Evolutionary conservation across 2,888 invertebrate genomes (phyloP).

Genomic region (Archips crataeganus): DNA sequence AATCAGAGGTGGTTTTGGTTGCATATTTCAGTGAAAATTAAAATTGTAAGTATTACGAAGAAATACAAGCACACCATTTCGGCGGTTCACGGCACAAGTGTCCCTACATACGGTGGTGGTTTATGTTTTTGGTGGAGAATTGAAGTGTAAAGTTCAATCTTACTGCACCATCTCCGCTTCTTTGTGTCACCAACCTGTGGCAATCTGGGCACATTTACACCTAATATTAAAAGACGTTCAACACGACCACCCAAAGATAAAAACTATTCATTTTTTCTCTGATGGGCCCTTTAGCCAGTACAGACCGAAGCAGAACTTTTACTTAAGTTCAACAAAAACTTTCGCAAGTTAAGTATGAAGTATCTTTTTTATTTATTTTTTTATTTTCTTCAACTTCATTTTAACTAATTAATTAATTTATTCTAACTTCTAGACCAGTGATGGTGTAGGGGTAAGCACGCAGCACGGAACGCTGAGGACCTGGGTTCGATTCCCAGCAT

Average conservation of each 20-base stretch:
- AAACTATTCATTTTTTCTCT: conserved; percentile 32
- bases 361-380: too few species aligned
- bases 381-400: too few species aligned
- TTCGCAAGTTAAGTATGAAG: too few species aligned
- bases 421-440: too few species aligned
- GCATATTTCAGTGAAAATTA: conserved; percentile 40
- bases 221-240: conserved; percentile 33
- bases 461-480: too few species aligned
- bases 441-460: too few species aligned
- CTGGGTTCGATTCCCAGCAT: too few species aligned
- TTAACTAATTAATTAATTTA: too few species aligned
- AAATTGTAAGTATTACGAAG: conserved; percentile 29
- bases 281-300: conserved; percentile 41
- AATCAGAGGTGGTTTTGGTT: conserved; percentile 1
- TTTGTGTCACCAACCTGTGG: conserved; percentile 30
- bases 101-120: conserved; percentile 35
- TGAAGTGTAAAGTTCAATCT: conserved; percentile 4
- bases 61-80: conserved; percentile 38
- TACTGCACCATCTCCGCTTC: conserved; percentile 29
- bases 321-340: conserved; percentile 17
- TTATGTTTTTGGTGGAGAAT: conserved; percentile 8
- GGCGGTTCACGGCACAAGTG: conserved; percentile 33
- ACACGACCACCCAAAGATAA: conserved; percentile 13
- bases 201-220: conserved; percentile 43
- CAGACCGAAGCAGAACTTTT: conserved; percentile 38